phyloP scores from a whole-genome alignment of 1,140 invertebrate species.

The Conus ventricosus region DNA sequence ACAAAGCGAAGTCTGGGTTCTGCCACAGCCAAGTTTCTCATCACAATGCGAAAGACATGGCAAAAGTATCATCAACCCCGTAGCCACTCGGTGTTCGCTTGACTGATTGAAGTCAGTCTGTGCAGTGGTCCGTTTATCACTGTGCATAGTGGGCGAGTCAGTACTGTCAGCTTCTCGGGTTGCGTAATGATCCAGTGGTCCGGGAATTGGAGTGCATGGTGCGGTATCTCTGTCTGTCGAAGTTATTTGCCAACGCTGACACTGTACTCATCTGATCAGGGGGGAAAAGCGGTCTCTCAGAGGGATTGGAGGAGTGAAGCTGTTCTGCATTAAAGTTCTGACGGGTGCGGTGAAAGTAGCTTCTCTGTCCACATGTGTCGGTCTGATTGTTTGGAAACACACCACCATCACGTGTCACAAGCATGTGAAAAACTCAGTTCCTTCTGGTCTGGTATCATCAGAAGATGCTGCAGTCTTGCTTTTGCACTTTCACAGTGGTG shows the following conservation, averaged over 20 bases:
- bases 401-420: conserved; percentile 3
- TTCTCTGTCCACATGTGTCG: too few species aligned
- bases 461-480: not conserved
- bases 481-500: not conserved
- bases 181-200: too few species aligned
- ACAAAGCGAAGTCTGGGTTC: not conserved
- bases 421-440: not conserved
- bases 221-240: conserved; percentile 3
- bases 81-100: not conserved
- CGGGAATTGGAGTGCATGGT: not conserved
- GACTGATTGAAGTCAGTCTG: not conserved
- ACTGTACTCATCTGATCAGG: too few species aligned
- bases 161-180: not conserved
- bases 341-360: too few species aligned
- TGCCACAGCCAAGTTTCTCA: not conserved
- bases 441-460: not conserved
- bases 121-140: not conserved
- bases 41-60: conserved; percentile 3
- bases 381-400: conserved; percentile 3
- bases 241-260: too few species aligned
- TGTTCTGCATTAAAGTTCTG: too few species aligned
- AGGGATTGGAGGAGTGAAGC: too few species aligned
- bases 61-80: not conserved
- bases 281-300: too few species aligned
- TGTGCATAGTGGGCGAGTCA: not conserved